Conservation (phyloP, 2,888 invertebrate genomes). For the Apamea epomidion region DNA sequence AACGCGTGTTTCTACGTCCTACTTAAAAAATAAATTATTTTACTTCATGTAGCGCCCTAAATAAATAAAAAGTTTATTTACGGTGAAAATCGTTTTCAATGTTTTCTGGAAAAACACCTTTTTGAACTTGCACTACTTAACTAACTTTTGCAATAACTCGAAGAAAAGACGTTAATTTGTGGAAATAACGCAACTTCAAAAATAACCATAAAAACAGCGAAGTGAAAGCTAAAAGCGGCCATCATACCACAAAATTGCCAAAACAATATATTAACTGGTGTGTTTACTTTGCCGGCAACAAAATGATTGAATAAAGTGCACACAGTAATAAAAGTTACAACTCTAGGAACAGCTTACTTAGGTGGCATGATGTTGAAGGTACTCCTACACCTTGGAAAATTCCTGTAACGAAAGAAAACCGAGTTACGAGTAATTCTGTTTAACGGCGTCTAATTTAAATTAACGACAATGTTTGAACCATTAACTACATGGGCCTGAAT, state of each 20-base stretch:
- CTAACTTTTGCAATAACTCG: slow-evolving; percentile 37
- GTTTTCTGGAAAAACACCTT: slow-evolving; percentile 22
- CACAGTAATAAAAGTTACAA: slow-evolving; percentile 45
- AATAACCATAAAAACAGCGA: slow-evolving; percentile 43
- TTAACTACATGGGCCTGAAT: slow-evolving; percentile 35
- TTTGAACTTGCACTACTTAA: slow-evolving; percentile 8
- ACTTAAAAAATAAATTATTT: slow-evolving; percentile 35
- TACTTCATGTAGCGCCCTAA: slow-evolving; percentile 34
- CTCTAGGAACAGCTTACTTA: slow-evolving; percentile 83
- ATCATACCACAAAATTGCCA: slow-evolving; percentile 43
- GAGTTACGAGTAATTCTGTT: slow-evolving; percentile 67
- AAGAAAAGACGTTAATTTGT: slow-evolving; percentile 30
- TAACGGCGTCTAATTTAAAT: slow-evolving; percentile 55
- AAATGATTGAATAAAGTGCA: slow-evolving; percentile 52
- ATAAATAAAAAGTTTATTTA: slow-evolving; percentile 35
- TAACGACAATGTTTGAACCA: slow-evolving; percentile 60
- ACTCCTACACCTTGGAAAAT: slow-evolving; percentile 84
- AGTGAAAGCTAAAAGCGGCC: slow-evolving; percentile 52
- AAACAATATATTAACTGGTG: slow-evolving; percentile 52
- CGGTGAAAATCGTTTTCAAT: slow-evolving; percentile 4
- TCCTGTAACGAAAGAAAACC: slow-evolving; percentile 87
- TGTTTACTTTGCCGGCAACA: slow-evolving; percentile 47
- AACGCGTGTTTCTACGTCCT: slow-evolving; percentile 18
- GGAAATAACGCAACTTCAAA: slow-evolving; percentile 31
- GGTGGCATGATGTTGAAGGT: slow-evolving; percentile 85